Evolutionary conservation across 2,113 vertebrate species (phyloP).

Genomic region (Hydrochoerus hydrochaeris): DNA sequence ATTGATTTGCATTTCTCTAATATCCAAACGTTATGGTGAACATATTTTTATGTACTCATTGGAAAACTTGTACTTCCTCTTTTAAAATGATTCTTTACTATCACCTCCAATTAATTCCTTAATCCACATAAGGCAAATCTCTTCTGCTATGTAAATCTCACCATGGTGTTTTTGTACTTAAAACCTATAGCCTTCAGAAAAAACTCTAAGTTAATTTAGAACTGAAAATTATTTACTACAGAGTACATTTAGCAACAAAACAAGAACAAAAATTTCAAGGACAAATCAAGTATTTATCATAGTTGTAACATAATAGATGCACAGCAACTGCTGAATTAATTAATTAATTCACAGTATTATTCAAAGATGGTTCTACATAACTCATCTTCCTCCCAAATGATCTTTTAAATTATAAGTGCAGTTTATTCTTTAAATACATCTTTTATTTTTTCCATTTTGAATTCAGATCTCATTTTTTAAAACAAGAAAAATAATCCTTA

Average conservation of each 20-base stretch:
- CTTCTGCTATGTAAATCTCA: not conserved
- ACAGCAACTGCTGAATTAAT: not conserved
- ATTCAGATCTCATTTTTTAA: not conserved
- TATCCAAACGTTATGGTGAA: not conserved
- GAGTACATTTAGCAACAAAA: not conserved
- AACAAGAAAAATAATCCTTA: not conserved
- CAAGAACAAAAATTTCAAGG: not conserved
- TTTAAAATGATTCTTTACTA: not conserved
- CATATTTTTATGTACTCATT: not conserved
- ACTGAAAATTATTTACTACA: not conserved
- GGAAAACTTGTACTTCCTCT: not conserved
- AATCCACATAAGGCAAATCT: not conserved
- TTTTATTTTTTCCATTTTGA: conserved; percentile 40
- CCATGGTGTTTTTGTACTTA: not conserved
- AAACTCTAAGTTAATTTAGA: not conserved
- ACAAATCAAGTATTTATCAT: conserved; percentile 21
- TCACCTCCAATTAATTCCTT: not conserved
- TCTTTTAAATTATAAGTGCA: conserved; percentile 6
- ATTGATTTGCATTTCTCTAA: not conserved
- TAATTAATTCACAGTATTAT: not conserved
- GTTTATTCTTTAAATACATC: not conserved
- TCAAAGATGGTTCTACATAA: not conserved
- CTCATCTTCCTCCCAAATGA: not conserved
- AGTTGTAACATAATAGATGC: not conserved
- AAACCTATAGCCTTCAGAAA: not conserved